These are phyloP conservation scores for Myotis davidii DNA, from an alignment of 2,113 vertebrate genomes.

Conservation along the genomic window DNA sequence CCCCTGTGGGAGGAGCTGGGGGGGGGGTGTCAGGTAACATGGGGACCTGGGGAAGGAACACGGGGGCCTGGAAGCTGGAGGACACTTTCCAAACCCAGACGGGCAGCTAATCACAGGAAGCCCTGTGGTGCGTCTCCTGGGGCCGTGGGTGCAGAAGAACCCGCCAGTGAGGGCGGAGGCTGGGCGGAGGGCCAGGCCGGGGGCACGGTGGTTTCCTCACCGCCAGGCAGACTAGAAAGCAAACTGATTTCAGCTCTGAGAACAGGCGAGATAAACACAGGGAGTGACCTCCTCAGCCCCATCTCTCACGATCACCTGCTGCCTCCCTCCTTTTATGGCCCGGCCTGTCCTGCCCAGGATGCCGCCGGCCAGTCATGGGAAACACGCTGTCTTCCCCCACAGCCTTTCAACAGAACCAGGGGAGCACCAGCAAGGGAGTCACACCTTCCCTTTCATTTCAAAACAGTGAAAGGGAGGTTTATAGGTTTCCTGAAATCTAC, in stretches of 20 bases:
- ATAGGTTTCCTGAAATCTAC: not conserved
- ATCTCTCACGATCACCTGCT: fast-evolving
- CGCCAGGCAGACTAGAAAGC: not conserved
- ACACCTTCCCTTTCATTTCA: not conserved
- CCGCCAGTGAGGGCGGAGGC: not conserved
- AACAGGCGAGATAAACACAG: not conserved
- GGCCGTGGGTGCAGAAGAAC: not conserved
- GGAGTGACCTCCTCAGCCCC: fast-evolving
- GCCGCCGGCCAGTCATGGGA: not conserved
- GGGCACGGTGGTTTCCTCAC: not conserved
- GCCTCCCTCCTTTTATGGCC: not conserved
- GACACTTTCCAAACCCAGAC: no score
- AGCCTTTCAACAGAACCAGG: not conserved
- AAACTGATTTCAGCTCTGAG: not conserved
- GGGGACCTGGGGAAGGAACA: not conserved
- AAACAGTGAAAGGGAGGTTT: not conserved
- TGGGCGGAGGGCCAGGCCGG: not conserved
- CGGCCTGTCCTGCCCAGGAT: fast-evolving
- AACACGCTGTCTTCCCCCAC: fast-evolving
- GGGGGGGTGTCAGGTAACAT: not conserved
- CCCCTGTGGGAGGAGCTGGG: not conserved
- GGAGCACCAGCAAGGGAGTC: not conserved
- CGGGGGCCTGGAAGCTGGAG: not conserved
- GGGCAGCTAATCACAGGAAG: fast-evolving
- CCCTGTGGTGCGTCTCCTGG: not conserved